Base-by-base conservation (phyloP, 2,888 invertebrate genomes). In the Trisateles emortualis region DNA sequence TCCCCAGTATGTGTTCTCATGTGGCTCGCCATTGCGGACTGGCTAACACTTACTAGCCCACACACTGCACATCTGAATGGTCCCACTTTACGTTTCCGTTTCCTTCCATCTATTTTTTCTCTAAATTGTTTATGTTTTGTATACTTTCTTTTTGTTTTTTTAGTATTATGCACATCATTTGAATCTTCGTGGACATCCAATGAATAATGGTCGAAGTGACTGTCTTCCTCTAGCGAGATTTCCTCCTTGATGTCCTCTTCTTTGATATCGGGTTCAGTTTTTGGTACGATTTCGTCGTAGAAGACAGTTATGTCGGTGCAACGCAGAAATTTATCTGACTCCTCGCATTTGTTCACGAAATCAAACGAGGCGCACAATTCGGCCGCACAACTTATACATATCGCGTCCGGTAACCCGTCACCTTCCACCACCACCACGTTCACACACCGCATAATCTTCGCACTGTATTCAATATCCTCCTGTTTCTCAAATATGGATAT, bases 1-100 rank as follows among this genome's bases (percentile, higher is more conserved):
- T 92, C 92, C 0, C 90, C 90, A 0, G 92, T 90, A 51, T 92
- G 92, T 0, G 84, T 86, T 1, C 91, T 73, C 81, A 88, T 83
- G 51, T 92, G 92, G 1, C 73, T 80, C 29, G 86, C 83, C 68
- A 91, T 72, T 0, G 90, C 90, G 0, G 91, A 90, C 0, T 68
- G 83, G 51, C 87, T 84, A 0, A 64, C 68, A 0, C 82, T 68
- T 53, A 86, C 66, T 4, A 81, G 67, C 0, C 89, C 88, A 74
- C 92, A 92, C 5, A 84, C 72, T 3, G 79, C 73, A 71, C 92
- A 92, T 43, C 82, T 81, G 10, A 86, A 71, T 1, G 86, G 85
- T 1, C 82, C 81, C 8, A 56, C 49, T 66, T 81, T 88, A 0
- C 61, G 45, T 32, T 71, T 72, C 32, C 73, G 67, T 11, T 72